Evolutionary conservation across 2,888 invertebrate genomes (phyloP), one percentile per base, ranked within the genome.

Genomic region (Tridacna gigas): DNA sequence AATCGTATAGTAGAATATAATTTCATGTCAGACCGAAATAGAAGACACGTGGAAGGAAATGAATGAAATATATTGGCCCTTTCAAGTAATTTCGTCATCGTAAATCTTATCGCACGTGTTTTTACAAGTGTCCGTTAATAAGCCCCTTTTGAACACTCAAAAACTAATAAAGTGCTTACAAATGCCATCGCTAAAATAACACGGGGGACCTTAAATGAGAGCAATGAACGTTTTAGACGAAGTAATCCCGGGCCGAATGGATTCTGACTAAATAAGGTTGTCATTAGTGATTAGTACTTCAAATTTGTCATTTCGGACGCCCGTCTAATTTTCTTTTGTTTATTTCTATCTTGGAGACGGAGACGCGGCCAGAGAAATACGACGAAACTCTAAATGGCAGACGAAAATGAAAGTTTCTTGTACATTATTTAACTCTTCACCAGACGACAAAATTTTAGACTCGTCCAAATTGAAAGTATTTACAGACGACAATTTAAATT

Each of bases 221-320:
- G 51, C 26, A 71, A 71, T 71, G 51, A 71, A 51, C 71, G 71
- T 22, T 71, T 71, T 51, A 51, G 51, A 71, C 71, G 71, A 71
- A 71, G 25, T 71, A 71, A 71, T 71, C 47, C 71, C 20, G 51
- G 71, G 22, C 22, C 71, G 71, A 71, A 71, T 71, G 71, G 71
- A 25, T 71, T 71, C 51, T 7, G 22, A 25, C 51, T 48, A 51
- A 37, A 47, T 18, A n/a, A 22, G 71, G 18, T 51, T 71, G 71
- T 71, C 71, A 71, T n/a, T 47, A 12, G 5, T 51, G 51, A 71
- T 71, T 51, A 71, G 47, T 20, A 26, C 20, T 71, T 22, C 47
- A 48, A 51, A 71, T 71, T 71, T 71, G 71, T 71, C 71, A 71
- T 51, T 51, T 47, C 48, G 51, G 51, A 25, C 13, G 48, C n/a